Percentiles rank a stretch among this genome's conserved stretches.
These are phyloP conservation scores for Hyla sarda DNA, from an alignment of 2,113 vertebrate genomes.

Conservation along the genomic window DNA sequence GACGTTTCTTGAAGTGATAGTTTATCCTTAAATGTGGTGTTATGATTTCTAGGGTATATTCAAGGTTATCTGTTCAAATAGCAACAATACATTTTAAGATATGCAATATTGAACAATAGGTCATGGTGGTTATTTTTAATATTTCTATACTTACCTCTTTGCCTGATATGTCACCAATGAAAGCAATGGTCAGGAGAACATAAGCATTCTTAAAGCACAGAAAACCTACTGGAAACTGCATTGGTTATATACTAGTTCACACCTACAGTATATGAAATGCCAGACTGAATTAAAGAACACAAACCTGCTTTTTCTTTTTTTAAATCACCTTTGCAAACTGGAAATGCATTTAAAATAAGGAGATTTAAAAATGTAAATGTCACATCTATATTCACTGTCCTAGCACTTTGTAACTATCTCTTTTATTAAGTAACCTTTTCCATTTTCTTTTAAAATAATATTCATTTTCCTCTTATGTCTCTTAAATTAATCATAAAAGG, in stretches of 20 bases:
- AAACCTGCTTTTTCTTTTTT: neutral
- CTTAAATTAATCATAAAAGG: slow-evolving; percentile 8
- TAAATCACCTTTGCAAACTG: neutral
- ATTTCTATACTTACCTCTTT: no score
- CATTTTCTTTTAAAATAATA: slow-evolving; percentile 4
- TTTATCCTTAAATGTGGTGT: neutral
- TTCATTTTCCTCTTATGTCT: neutral
- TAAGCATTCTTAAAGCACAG: neutral
- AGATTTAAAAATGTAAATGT: slow-evolving; percentile 18
- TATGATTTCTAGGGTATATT: neutral
- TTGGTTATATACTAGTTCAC: neutral
- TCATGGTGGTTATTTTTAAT: neutral
- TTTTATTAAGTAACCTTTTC: slow-evolving; percentile 8
- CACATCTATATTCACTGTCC: slow-evolving; percentile 5
- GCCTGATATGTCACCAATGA: no score
- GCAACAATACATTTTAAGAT: neutral
- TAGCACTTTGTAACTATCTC: neutral
- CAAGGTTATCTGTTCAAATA: neutral
- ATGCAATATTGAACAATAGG: neutral
- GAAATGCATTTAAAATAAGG: neutral
- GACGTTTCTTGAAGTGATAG: no score
- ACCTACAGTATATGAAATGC: neutral
- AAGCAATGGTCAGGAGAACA: neutral
- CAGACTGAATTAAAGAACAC: neutral
- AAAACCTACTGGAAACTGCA: neutral